A percentile compares a stretch with the other conserved stretches of the same genome.
Conservation (phyloP, 2,113 vertebrate genomes). For the Scomber colias region DNA sequence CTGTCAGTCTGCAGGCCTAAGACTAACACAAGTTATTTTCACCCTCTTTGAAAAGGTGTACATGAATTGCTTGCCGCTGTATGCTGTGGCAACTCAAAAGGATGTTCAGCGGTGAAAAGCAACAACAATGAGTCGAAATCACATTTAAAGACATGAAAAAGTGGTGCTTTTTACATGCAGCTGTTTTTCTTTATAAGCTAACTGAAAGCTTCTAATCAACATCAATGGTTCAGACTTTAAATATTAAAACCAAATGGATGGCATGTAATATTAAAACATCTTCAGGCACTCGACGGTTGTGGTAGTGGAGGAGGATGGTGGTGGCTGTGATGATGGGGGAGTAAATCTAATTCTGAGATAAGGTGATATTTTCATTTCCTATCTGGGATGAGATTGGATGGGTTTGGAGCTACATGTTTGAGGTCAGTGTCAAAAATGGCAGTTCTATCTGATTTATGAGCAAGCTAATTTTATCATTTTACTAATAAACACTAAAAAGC, state of each 20-base stretch:
- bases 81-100: constrained; percentile 26
- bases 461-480: constrained; percentile 16
- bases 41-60: constrained; percentile 38
- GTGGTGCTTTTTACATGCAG: constrained; percentile 57
- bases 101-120: constrained; percentile 24
- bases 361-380: constrained; percentile 74
- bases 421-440: constrained; percentile 46
- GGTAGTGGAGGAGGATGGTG: constrained; percentile 47
- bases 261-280: constrained; percentile 85
- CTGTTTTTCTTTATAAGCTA: constrained; percentile 61
- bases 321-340: constrained; percentile 38
- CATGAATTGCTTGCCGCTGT: constrained; percentile 33
- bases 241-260: constrained; percentile 83
- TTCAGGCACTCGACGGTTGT: constrained; percentile 72
- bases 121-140: constrained; percentile 41
- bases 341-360: constrained; percentile 59
- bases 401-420: constrained; percentile 27
- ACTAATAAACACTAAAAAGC: constrained; percentile 9
- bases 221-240: constrained; percentile 77
- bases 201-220: constrained; percentile 81
- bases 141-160: constrained; percentile 57
- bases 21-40: constrained; percentile 44
- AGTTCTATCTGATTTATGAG: constrained; percentile 46
- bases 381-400: constrained; percentile 43
- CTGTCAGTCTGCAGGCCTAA: constrained; percentile 33